A percentile compares a stretch with the other conserved stretches of the same genome.
These are phyloP conservation scores for Proctacanthus coquilletti DNA, from an alignment of 1,140 invertebrate genomes.

Conservation along the genomic window DNA sequence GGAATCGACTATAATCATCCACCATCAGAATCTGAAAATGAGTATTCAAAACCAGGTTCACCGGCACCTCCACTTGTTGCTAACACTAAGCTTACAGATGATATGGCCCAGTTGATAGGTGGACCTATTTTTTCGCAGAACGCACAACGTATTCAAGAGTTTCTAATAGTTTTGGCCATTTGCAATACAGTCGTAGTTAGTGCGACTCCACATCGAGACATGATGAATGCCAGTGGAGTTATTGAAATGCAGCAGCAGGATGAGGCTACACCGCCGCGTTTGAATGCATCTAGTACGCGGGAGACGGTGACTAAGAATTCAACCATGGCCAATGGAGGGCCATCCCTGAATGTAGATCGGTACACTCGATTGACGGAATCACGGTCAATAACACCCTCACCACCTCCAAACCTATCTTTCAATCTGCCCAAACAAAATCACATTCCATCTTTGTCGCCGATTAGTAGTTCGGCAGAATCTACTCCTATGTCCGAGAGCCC, in stretches of 20 bases:
- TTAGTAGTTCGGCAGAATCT: conserved; percentile 31
- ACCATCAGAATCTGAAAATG: conserved; percentile 40
- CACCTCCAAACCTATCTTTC: conserved; percentile 40
- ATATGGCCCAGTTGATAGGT: conserved; percentile 31
- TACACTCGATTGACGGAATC: conserved; percentile 55
- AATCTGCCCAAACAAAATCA: conserved; percentile 32
- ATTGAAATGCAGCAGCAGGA: conserved; percentile 33
- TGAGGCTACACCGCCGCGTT: not conserved
- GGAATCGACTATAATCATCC: conserved; percentile 80
- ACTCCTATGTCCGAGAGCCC: conserved; percentile 29
- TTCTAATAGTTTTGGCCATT: conserved; percentile 78
- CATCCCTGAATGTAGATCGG: conserved; percentile 28
- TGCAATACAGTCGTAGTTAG: conserved; percentile 96
- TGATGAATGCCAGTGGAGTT: conserved; percentile 67
- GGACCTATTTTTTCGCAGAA: conserved; percentile 21
- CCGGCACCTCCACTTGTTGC: conserved; percentile 40
- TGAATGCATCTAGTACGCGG: not conserved
- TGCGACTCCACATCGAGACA: conserved; percentile 72
- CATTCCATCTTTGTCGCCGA: conserved; percentile 33
- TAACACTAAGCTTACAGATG: conserved; percentile 51
- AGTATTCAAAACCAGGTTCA: conserved; percentile 32
- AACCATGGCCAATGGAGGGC: not conserved
- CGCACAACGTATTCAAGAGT: conserved; percentile 59
- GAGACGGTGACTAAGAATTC: not conserved
- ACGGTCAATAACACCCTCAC: conserved; percentile 55